Conservation (phyloP, 2,113 vertebrate species). For the Mungos mungo region DNA sequence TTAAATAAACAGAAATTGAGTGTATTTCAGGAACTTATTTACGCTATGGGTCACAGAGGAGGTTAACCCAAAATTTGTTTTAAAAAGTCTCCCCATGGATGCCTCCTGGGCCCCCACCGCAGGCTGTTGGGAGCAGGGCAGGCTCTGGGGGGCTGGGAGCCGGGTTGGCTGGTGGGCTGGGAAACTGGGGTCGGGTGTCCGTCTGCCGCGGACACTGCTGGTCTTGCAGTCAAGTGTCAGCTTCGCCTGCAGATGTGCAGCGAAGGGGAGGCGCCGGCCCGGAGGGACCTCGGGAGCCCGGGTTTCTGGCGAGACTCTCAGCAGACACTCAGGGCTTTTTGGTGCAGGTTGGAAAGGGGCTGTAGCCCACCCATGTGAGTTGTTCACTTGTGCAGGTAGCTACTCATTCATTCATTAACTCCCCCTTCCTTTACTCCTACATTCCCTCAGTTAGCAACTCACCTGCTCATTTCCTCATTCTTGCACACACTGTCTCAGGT, state of each 20-base stretch:
- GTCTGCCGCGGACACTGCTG: not conserved
- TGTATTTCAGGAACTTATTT: conserved; percentile 78
- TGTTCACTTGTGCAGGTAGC: not conserved
- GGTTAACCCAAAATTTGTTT: conserved; percentile 86
- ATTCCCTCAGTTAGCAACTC: not conserved
- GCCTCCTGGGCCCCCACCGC: not conserved
- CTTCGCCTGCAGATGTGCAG: not conserved
- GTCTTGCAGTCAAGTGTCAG: not conserved
- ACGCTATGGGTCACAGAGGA: conserved; percentile 84
- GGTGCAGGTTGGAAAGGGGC: not conserved
- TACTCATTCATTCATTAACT: not conserved
- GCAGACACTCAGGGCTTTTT: not conserved
- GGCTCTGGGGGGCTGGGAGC: not conserved
- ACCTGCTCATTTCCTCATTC: not conserved
- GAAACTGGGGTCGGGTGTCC: conserved; percentile 9
- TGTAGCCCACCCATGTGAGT: not conserved
- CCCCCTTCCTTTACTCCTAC: no score
- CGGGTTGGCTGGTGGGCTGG: not conserved
- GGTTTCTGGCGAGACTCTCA: not conserved
- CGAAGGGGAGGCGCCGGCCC: rapidly evolving
- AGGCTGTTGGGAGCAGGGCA: not conserved
- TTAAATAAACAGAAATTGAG: conserved; percentile 86
- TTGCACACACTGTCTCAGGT: rapidly evolving
- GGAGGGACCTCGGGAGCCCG: not conserved
- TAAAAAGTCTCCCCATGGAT: conserved; percentile 66